phyloP scores from a whole-genome alignment of 2,888 invertebrate species.

The Girardia tigrina region DNA sequence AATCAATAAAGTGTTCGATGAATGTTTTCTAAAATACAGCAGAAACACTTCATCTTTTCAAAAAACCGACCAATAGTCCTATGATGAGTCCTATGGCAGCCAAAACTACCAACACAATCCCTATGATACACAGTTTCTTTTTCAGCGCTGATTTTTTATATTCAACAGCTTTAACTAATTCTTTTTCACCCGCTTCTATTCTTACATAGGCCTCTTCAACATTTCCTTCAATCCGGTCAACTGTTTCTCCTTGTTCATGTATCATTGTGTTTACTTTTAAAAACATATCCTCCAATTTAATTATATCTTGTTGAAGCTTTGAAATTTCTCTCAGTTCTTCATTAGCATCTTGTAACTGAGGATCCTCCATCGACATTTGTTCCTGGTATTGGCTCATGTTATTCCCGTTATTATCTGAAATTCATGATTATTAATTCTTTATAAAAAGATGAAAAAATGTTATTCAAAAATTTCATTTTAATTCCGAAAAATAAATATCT shows the following conservation, averaged over 20 bases:
- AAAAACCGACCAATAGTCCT: background rate
- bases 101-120: background rate
- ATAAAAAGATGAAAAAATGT: too few relatives aligned
- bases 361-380: background rate
- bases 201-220: background rate
- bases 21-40: too few relatives aligned
- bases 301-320: background rate
- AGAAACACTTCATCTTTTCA: too few relatives aligned
- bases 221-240: background rate
- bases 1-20: too few relatives aligned
- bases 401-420: too few relatives aligned
- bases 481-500: too few relatives aligned
- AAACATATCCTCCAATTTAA: background rate
- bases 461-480: too few relatives aligned
- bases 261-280: background rate
- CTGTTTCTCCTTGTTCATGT: background rate
- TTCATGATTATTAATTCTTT: too few relatives aligned
- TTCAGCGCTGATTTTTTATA: background rate
- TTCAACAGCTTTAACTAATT: constrained; percentile 1
- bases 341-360: background rate
- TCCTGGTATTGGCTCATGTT: too few relatives aligned
- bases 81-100: background rate
- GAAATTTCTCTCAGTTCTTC: background rate
- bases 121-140: background rate
- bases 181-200: background rate